Conservation (phyloP, 2,888 invertebrate species). For the Pseudococcus jackbeardsleyi region DNA sequence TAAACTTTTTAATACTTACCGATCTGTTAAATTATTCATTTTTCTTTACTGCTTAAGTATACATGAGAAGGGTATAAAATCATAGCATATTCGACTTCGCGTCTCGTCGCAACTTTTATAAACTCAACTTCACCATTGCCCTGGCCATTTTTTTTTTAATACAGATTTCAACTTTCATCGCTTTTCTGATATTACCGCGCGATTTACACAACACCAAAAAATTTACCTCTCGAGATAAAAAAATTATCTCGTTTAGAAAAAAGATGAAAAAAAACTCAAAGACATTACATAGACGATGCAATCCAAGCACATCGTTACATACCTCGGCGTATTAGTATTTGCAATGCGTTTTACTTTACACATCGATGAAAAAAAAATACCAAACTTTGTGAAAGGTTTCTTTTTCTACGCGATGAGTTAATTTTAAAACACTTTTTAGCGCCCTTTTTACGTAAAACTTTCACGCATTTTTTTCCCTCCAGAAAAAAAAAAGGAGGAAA, state of each 20-base stretch:
- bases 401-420: slow-evolving; percentile 25
- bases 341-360: not conserved
- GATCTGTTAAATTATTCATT: slow-evolving; percentile 14
- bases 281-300: not conserved
- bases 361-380: not conserved
- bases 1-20: slow-evolving; percentile 1
- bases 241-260: not conserved
- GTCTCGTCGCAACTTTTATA: not conserved
- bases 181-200: not conserved
- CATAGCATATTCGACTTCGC: not conserved
- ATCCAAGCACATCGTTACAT: not conserved
- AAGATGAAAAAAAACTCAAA: not conserved
- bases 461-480: slow-evolving; percentile 35
- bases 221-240: not conserved
- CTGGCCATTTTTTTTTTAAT: not conserved
- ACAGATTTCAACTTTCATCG: slow-evolving; percentile 26
- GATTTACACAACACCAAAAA: not conserved
- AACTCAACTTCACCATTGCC: not conserved
- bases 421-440: slow-evolving; percentile 47
- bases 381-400: slow-evolving; percentile 36
- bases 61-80: not conserved
- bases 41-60: not conserved
- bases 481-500: not conserved
- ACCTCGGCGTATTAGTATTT: not conserved
- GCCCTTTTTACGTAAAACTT: slow-evolving; percentile 41